phyloP scores from a whole-genome alignment of 2,888 invertebrate genomes.

The Nomada goodeniana region DNA sequence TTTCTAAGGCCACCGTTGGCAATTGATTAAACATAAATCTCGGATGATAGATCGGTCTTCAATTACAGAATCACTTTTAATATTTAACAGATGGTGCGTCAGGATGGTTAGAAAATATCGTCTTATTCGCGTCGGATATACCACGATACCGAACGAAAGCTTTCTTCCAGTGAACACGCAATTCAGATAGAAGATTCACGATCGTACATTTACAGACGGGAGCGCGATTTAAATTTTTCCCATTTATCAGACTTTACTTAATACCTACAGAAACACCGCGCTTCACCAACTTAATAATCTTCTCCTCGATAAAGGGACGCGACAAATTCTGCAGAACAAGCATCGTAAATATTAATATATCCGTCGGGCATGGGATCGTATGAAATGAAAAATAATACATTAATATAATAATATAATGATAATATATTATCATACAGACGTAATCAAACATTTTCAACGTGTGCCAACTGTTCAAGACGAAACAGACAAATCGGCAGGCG shows the following conservation, averaged over 20 bases:
- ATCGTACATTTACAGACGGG: neutral
- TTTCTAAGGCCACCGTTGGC: neutral
- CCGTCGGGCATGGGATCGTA: no score
- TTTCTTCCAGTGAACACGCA: conserved; percentile 26
- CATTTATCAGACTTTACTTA: conserved; percentile 24
- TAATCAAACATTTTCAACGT: no score
- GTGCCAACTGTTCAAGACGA: neutral
- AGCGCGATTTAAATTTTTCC: neutral
- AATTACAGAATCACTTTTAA: conserved; percentile 24
- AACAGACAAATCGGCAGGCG: conserved; percentile 17
- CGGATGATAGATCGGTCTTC: conserved; percentile 27
- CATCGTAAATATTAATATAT: no score
- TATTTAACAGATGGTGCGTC: conserved; percentile 26
- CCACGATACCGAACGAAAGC: conserved; percentile 28
- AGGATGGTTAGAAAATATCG: conserved; percentile 17
- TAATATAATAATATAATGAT: no score
- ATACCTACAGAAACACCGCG: no score
- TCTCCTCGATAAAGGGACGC: no score
- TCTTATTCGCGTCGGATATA: conserved; percentile 1
- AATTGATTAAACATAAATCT: conserved; percentile 21
- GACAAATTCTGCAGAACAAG: no score
- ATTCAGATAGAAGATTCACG: conserved; percentile 25
- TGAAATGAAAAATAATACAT: no score
- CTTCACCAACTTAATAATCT: no score
- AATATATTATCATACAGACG: no score